Base-by-base conservation (phyloP, 2,797 vertebrate genomes). In the Chrysocyon brachyurus region DNA sequence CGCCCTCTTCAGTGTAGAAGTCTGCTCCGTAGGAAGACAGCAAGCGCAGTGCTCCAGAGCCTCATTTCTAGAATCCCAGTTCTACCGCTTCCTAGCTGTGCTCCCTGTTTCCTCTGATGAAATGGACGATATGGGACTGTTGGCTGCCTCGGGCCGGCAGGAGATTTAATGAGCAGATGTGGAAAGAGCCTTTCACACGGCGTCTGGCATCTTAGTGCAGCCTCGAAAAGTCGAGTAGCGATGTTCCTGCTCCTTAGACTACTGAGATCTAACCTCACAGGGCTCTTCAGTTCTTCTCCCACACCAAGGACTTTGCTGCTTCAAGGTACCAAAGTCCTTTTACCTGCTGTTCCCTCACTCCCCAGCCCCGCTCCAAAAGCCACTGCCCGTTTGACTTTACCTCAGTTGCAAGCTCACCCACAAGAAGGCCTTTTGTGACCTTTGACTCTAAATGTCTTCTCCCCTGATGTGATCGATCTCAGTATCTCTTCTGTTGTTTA, bases 361-460 rank as follows among this genome's bases (percentile, higher is more conserved):
- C 15, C 6, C 10, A 6, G 4, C 5, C 3, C 7, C 12, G 2
- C 21, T 31, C 6, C 7, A 82, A 15, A 7, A 75, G 6, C 26
- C 61, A 52, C 72, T 52, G 28, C 33, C 24, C 28, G 6, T 40
- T 66, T 52, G 86, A 12, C 24, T 88, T 75, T 68, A 52, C 40
- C 28, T 94, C 33, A 84, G 31, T 5, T 95, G 64, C 52, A 82
- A 4, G 24, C 54, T 82, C 12, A 31, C 33, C 6, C 12, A 11
- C 17, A 49, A 3, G 31, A 86, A 77, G 28, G 14, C 4, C 70
- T 68, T 88, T 86, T 10, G 21, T 70, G 26, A 56, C 26, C 8
- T 10, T 17, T 86, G 40, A 73, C 11, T 72, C 75, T 90, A 77
- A n/a, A 61, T 21, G 33, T 8, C 7, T 15, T 14, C 31, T 77